Percentiles rank a stretch among this genome's conserved stretches.
Evolutionary conservation across 2,113 vertebrate genomes (phyloP).

Genomic region (Silurus glanis): DNA sequence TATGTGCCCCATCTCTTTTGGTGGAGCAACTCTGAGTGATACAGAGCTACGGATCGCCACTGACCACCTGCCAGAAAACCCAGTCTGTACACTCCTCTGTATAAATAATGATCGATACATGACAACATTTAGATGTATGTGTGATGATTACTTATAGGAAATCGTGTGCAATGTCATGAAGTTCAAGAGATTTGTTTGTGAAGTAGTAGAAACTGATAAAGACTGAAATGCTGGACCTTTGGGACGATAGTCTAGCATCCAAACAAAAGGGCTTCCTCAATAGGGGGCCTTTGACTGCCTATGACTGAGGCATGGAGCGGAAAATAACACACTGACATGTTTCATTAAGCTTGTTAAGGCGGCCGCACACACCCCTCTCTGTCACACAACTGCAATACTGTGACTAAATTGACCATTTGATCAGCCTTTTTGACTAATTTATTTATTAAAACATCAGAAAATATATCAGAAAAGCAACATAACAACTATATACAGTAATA

Average conservation of each 20-base stretch:
- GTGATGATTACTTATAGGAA: conserved; percentile 19
- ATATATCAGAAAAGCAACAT: not conserved
- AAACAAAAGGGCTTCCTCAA: conserved; percentile 61
- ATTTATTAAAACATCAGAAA: not conserved
- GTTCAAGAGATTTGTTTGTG: conserved; percentile 30
- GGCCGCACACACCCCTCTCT: not conserved
- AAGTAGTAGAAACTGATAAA: conserved; percentile 53
- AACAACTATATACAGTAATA: too few relatives aligned
- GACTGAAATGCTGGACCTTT: conserved; percentile 56
- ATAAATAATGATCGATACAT: conserved; percentile 10
- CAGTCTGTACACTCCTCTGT: conserved; percentile 16
- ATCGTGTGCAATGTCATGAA: conserved; percentile 17
- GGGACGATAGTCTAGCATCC: conserved; percentile 61
- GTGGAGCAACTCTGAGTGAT: conserved; percentile 46
- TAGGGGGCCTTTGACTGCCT: conserved; percentile 55
- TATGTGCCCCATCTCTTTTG: conserved; percentile 48
- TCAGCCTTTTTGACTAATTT: conserved; percentile 15
- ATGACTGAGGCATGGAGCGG: conserved; percentile 56
- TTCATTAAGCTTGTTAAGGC: conserved; percentile 61
- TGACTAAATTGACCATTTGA: conserved; percentile 29
- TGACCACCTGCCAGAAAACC: conserved; percentile 64
- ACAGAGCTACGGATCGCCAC: conserved; percentile 50
- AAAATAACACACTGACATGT: conserved; percentile 63
- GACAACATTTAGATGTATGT: conserved; percentile 18
- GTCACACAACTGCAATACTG: conserved; percentile 20